Percentiles rank a stretch among this genome's conserved stretches.
phyloP scores from a whole-genome alignment of 2,888 invertebrate species.

The Sinelater perroti region DNA sequence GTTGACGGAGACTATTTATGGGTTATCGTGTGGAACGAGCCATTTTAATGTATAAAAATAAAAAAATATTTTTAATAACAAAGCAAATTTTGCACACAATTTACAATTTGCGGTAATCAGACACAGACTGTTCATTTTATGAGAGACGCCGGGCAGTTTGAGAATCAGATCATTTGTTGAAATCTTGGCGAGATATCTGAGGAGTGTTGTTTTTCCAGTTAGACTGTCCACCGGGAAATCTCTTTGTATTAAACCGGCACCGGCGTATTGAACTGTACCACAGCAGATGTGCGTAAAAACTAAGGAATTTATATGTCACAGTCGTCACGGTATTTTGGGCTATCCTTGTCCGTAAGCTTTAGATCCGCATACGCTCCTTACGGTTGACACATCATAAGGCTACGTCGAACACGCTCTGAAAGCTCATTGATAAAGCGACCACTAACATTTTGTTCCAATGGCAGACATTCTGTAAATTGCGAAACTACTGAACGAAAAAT shows the following conservation, averaged over 20 bases:
- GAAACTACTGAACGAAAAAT: too few species aligned
- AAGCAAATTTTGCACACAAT: too few species aligned
- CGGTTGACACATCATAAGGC: too few species aligned
- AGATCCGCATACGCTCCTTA: constrained; percentile 3
- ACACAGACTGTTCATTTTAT: constrained; percentile 12
- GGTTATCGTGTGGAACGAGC: too few species aligned
- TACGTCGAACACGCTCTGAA: too few species aligned
- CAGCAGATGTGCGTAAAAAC: constrained; percentile 50
- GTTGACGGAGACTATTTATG: too few species aligned
- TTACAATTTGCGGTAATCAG: constrained; percentile 5
- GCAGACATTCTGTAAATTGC: too few species aligned
- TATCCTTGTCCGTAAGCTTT: constrained; percentile 16
- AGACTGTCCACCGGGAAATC: constrained; percentile 53
- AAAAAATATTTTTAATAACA: too few species aligned
- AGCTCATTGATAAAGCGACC: too few species aligned
- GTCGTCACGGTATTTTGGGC: constrained; percentile 39
- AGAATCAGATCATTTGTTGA: constrained; percentile 46
- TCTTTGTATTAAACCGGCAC: constrained; percentile 52
- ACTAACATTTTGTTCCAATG: too few species aligned
- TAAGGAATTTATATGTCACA: constrained; percentile 49
- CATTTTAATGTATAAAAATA: too few species aligned
- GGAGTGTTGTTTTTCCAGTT: constrained; percentile 50
- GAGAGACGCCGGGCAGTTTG: constrained; percentile 1
- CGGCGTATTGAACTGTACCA: constrained; percentile 46
- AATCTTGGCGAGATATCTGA: constrained; percentile 48